Evolutionary conservation across 2,113 vertebrate genomes (phyloP).

Genomic region (Albula goreensis): DNA sequence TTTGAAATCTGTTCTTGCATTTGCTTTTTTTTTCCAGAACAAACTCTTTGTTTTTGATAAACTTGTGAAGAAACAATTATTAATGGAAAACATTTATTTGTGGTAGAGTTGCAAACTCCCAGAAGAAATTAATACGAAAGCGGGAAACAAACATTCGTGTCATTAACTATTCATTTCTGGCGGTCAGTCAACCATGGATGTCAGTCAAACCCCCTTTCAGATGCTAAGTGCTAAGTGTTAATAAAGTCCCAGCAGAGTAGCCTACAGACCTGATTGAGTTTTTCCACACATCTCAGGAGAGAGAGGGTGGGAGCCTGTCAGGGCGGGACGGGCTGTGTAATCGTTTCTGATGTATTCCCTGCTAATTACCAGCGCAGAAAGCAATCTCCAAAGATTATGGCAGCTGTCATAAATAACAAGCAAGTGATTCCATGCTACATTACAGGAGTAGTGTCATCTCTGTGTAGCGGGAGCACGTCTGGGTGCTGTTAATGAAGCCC

Average conservation of each 20-base stretch:
- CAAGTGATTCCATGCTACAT: constrained; percentile 55
- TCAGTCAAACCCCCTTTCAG: constrained; percentile 60
- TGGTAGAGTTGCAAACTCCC: neutral
- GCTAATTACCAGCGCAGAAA: constrained; percentile 76
- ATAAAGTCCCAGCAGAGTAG: constrained; percentile 64
- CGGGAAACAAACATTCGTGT: neutral
- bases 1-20: neutral
- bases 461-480: constrained; percentile 64
- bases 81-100: constrained; percentile 14
- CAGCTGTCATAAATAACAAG: constrained; percentile 76
- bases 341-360: constrained; percentile 69
- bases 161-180: constrained; percentile 58
- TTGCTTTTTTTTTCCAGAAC: neutral
- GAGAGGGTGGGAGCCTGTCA: constrained; percentile 65
- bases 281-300: constrained; percentile 64
- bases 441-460: constrained; percentile 71
- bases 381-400: constrained; percentile 80
- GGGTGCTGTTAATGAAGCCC: constrained; percentile 78
- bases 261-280: constrained; percentile 62
- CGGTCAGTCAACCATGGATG: constrained; percentile 54
- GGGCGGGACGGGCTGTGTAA: constrained; percentile 65
- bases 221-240: constrained; percentile 68
- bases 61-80: neutral
- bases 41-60: neutral
- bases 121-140: neutral